A percentile compares a stretch with the other conserved stretches of the same genome.
Conservation (phyloP, 1,140 invertebrate genomes). For the Penaeus japonicus region DNA sequence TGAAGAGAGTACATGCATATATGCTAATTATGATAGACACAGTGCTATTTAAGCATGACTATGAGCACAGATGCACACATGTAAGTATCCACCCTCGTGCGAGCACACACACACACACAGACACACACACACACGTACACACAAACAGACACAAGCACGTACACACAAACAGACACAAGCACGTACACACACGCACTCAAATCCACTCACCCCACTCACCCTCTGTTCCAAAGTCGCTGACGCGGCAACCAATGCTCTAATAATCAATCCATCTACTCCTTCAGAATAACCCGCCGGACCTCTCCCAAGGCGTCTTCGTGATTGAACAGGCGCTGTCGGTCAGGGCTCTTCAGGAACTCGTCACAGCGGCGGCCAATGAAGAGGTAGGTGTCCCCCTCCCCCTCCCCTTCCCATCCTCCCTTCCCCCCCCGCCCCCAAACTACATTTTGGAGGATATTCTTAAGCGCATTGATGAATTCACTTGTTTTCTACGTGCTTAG, state of each 20-base stretch:
- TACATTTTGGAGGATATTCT: too few species aligned
- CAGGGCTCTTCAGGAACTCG: slow-evolving; percentile 96
- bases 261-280: slow-evolving; percentile 61
- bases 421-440: too few species aligned
- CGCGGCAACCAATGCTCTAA: background rate
- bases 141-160: background rate
- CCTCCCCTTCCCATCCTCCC: too few species aligned
- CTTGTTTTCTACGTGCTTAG: too few species aligned
- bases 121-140: slow-evolving; percentile 17
- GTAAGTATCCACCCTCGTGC: too few species aligned
- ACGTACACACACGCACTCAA: background rate
- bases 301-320: slow-evolving; percentile 98
- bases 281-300: slow-evolving; percentile 94
- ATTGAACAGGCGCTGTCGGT: slow-evolving; percentile 99
- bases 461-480: too few species aligned
- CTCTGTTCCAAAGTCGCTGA: background rate
- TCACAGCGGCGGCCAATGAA: slow-evolving; percentile 83
- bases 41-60: too few species aligned
- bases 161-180: background rate
- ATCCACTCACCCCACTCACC: background rate
- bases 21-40: too few species aligned
- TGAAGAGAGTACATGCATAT: too few species aligned
- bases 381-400: slow-evolving; percentile 38
- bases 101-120: background rate
- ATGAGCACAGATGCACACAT: too few species aligned